Evolutionary conservation across 2,888 invertebrate species (phyloP).

Genomic region (Drosophila buzzatii): DNA sequence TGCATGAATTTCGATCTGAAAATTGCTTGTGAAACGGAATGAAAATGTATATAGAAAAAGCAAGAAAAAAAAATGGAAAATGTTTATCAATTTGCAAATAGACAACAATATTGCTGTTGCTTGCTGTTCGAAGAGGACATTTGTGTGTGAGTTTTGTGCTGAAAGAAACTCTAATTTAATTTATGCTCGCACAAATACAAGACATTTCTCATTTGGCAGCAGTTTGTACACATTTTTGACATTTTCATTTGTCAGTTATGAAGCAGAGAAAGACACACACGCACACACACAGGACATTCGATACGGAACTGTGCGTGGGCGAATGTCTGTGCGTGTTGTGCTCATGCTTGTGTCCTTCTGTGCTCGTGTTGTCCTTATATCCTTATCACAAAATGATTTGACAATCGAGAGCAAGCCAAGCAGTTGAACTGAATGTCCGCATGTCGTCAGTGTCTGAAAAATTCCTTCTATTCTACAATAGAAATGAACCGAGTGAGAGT

Average conservation of each 20-base stretch:
- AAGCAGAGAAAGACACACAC: constrained; percentile 35
- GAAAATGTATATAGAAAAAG: not conserved
- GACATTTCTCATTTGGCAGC: constrained; percentile 68
- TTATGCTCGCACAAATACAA: constrained; percentile 35
- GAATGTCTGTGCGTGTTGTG: not conserved
- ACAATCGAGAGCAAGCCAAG: constrained; percentile 67
- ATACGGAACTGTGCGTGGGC: constrained; percentile 38
- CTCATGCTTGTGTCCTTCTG: not conserved
- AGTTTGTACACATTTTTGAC: constrained; percentile 66
- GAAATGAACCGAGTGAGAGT: constrained; percentile 13
- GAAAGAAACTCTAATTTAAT: constrained; percentile 52
- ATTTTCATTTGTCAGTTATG: constrained; percentile 78
- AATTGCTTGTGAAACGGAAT: constrained; percentile 6
- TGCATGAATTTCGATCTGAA: constrained; percentile 14
- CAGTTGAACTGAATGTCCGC: constrained; percentile 56
- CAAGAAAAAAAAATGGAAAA: not conserved
- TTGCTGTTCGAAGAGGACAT: not conserved
- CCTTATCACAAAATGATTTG: constrained; percentile 76
- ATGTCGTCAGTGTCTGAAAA: constrained; percentile 19
- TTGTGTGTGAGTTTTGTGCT: constrained; percentile 19
- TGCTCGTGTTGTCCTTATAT: constrained; percentile 38
- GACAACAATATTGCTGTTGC: constrained; percentile 4
- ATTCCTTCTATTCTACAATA: constrained; percentile 36
- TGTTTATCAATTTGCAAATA: not conserved
- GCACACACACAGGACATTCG: constrained; percentile 2